Conservation (phyloP, 2,888 invertebrate genomes). For the Apodemia duryi region DNA sequence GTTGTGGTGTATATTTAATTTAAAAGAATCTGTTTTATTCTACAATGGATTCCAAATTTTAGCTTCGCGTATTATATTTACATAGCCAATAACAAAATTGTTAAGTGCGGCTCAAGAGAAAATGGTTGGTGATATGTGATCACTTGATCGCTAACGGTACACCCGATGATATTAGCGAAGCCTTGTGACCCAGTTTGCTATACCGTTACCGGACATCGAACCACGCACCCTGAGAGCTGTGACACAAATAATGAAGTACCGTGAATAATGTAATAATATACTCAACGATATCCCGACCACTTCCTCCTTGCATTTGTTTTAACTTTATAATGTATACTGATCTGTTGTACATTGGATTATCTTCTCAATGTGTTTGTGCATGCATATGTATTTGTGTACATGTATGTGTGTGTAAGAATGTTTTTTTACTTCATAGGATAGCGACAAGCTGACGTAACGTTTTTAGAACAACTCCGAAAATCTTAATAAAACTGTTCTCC, state of each 20-base stretch:
- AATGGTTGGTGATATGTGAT: constrained; percentile 36
- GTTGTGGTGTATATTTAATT: too few species aligned
- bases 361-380: not conserved
- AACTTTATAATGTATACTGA: not conserved
- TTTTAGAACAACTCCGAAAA: too few species aligned
- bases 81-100: too few species aligned
- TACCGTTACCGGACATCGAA: constrained; percentile 70
- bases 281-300: constrained; percentile 13
- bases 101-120: constrained; percentile 18
- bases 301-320: constrained; percentile 10
- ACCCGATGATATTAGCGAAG: constrained; percentile 66
- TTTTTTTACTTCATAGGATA: too few species aligned
- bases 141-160: constrained; percentile 59
- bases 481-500: too few species aligned
- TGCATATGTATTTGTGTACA: too few species aligned
- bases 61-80: too few species aligned
- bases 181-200: constrained; percentile 65
- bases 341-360: not conserved
- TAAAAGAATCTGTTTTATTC: too few species aligned
- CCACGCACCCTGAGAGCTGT: constrained; percentile 41
- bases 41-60: too few species aligned
- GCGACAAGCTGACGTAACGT: too few species aligned
- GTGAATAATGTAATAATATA: constrained; percentile 22
- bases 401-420: too few species aligned
- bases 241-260: constrained; percentile 27